These are phyloP conservation scores for Rhabdomys dilectus DNA, from an alignment of 2,113 vertebrate genomes.

Conservation along the genomic window DNA sequence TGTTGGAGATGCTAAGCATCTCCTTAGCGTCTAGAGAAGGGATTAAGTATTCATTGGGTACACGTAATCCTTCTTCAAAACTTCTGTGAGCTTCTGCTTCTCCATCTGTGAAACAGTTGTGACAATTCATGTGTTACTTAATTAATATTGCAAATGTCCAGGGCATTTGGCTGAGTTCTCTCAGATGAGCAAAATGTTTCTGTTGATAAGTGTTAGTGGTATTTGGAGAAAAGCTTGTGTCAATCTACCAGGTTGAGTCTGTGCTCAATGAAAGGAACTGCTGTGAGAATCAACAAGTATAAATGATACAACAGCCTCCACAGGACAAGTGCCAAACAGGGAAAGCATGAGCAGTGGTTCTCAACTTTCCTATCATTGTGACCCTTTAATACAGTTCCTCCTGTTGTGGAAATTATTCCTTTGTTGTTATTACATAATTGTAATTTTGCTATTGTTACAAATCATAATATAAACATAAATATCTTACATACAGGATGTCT, in stretches of 20 bases:
- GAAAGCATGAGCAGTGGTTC: neutral
- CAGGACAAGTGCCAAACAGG: too few species aligned
- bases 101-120: constrained; percentile 43
- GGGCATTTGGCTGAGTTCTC: neutral
- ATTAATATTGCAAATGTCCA: neutral
- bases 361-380: neutral
- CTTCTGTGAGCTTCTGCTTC: neutral
- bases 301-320: neutral
- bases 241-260: neutral
- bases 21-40: neutral
- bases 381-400: neutral
- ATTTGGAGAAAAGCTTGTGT: neutral
- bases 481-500: neutral
- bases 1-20: neutral
- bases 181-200: neutral
- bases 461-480: neutral
- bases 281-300: neutral
- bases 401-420: neutral
- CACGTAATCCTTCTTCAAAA: constrained; percentile 22
- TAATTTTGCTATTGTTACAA: neutral
- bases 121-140: neutral
- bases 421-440: neutral
- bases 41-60: neutral
- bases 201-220: neutral
- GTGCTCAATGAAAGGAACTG: neutral